Percentiles rank a stretch among this genome's conserved stretches.
Evolutionary conservation across 1,140 invertebrate species (phyloP).

Genomic region (Drosophila watanabei): DNA sequence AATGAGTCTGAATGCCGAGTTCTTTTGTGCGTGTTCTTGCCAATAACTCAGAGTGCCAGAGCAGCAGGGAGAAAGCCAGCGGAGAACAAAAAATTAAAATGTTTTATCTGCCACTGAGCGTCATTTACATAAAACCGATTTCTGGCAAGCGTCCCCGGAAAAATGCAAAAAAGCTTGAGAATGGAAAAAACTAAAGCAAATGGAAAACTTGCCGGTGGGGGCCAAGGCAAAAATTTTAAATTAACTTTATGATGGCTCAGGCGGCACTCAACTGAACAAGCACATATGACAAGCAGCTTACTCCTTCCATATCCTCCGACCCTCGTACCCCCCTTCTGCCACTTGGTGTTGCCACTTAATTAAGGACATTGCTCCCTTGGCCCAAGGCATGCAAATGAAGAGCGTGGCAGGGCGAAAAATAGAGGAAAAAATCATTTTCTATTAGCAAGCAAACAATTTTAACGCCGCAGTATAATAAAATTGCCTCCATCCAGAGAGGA

Average conservation of each 20-base stretch:
- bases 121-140: constrained; percentile 80
- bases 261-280: constrained; percentile 60
- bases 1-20: constrained; percentile 58
- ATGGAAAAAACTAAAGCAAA: constrained; percentile 50
- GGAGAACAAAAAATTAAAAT: constrained; percentile 42
- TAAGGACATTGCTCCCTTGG: constrained; percentile 76
- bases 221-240: constrained; percentile 59
- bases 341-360: constrained; percentile 66
- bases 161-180: constrained; percentile 34
- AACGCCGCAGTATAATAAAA: constrained; percentile 77
- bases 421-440: constrained; percentile 67
- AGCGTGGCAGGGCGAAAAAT: constrained; percentile 35
- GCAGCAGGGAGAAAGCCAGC: not conserved
- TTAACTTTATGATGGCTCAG: constrained; percentile 71
- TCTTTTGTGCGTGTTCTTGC: constrained; percentile 62
- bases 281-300: constrained; percentile 61
- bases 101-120: constrained; percentile 66
- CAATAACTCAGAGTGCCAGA: constrained; percentile 63
- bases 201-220: constrained; percentile 35
- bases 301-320: not conserved
- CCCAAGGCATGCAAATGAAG: constrained; percentile 73
- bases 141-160: constrained; percentile 33
- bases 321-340: not conserved
- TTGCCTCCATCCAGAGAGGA: constrained; percentile 34
- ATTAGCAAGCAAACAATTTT: constrained; percentile 81